Evolutionary conservation across 2,888 invertebrate species (phyloP), one percentile per base, ranked within the genome.

Genomic region (Dimorphilus gyrociliatus): DNA sequence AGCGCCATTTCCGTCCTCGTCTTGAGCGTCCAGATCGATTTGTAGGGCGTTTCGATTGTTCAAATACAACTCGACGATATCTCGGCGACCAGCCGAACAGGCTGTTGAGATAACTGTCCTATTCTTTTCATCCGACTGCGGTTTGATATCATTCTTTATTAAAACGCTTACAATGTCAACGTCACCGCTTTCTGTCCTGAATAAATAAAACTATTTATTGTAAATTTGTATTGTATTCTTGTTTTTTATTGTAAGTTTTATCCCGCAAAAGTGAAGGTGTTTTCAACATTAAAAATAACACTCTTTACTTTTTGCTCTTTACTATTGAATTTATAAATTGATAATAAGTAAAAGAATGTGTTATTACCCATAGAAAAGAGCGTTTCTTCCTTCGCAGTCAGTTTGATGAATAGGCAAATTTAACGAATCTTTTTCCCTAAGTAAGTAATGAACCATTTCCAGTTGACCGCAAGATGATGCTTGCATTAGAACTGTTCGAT

Each of bases 291-390:
- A 30, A 27, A 29, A 29, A 13, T 4, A 6, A 17, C 6, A 18
- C 18, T 4, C 19, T 6, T 19, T 29, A 19, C n/a, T 19, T 29
- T n/a, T n/a, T n/a, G n/a, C n/a, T n/a, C n/a, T n/a, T n/a, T n/a
- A n/a, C n/a, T n/a, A n/a, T n/a, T n/a, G n/a, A n/a, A n/a, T n/a
- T n/a, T n/a, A n/a, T n/a, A n/a, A n/a, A n/a, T n/a, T n/a, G n/a
- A n/a, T n/a, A n/a, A n/a, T n/a, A n/a, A n/a, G n/a, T n/a, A n/a
- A n/a, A n/a, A n/a, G n/a, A n/a, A n/a, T n/a, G n/a, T n/a, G n/a
- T n/a, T n/a, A n/a, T 28, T 14, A 44, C 44, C 42, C 37, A 32
- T 41, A 44, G 28, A 42, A 42, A 16, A 45, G 29, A 10, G 34
- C 39, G 28, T 42, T 44, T 19, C 39, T 25, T 5, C 38, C 37